These are phyloP conservation scores for Columbina picui DNA, from an alignment of 2,113 vertebrate species.

Conservation along the genomic window DNA sequence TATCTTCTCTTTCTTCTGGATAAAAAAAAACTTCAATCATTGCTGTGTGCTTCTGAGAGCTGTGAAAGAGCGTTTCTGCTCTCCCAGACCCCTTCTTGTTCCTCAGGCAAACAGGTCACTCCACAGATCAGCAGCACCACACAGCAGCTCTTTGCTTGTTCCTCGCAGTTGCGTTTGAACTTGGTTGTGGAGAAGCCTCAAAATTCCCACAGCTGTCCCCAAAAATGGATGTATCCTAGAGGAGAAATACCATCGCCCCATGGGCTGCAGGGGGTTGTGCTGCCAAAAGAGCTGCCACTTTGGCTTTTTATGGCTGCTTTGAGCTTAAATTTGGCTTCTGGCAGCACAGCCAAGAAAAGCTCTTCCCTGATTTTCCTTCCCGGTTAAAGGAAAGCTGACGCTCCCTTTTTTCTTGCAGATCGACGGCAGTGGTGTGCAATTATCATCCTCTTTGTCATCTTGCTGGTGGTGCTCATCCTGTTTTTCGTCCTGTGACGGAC, in stretches of 20 bases:
- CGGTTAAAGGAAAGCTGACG: background rate
- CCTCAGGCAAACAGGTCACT: background rate
- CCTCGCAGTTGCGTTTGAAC: background rate
- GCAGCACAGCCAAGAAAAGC: background rate
- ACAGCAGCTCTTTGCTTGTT: background rate
- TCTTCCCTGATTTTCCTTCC: background rate
- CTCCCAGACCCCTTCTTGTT: background rate
- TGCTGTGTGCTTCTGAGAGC: background rate
- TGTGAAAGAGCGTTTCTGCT: too few species aligned
- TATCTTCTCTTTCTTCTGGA: background rate
- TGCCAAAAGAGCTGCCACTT: background rate
- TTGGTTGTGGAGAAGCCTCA: background rate
- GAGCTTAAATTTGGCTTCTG: background rate
- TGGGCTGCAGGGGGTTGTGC: background rate
- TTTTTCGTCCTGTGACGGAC: constrained; percentile 86
- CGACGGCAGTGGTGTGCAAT: constrained; percentile 98
- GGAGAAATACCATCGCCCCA: accelerated
- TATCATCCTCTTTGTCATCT: constrained; percentile 84
- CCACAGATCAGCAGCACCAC: background rate
- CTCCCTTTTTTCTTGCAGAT: constrained; percentile 79
- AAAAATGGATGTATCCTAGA: background rate
- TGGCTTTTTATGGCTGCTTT: background rate
- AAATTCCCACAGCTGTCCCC: background rate
- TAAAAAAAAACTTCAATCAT: background rate
- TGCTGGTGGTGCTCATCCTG: constrained; percentile 90